Conservation (phyloP, 2,797 vertebrate genomes). For the Phrynocephalus guinanensis region DNA sequence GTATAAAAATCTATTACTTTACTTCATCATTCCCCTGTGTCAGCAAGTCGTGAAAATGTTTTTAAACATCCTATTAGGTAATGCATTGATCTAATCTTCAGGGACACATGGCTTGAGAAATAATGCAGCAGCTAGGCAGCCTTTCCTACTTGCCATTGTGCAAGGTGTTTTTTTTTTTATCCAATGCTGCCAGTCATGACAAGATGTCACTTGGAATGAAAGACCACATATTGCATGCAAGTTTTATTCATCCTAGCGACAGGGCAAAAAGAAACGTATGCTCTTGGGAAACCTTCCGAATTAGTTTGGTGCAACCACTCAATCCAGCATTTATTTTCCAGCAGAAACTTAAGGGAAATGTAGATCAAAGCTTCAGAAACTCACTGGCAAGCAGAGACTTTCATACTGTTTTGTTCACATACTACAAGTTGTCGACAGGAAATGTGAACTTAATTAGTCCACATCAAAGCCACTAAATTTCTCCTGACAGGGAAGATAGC, state of each 20-base stretch:
- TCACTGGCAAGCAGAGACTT: constrained; percentile 43
- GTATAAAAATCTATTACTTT: constrained; percentile 68
- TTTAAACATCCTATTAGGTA: constrained; percentile 70
- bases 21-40: constrained; percentile 56
- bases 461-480: constrained; percentile 60
- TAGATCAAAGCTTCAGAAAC: constrained; percentile 47
- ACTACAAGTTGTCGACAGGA: constrained; percentile 47
- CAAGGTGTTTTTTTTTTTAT: background rate
- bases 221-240: constrained; percentile 21
- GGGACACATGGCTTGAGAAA: constrained; percentile 52
- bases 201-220: background rate
- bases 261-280: constrained; percentile 3
- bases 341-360: background rate
- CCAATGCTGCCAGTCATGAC: constrained; percentile 34
- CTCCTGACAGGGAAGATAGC: constrained; percentile 38
- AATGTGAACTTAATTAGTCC: constrained; percentile 56
- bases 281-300: constrained; percentile 15
- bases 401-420: constrained; percentile 43
- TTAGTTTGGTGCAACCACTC: constrained; percentile 8
- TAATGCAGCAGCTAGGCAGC: constrained; percentile 47
- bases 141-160: constrained; percentile 38
- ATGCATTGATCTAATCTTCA: constrained; percentile 62
- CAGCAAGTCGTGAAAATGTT: constrained; percentile 73
- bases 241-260: background rate
- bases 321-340: constrained; percentile 3